These are phyloP conservation scores for Drosophila barbarae DNA, from an alignment of 2,888 invertebrate genomes.

Conservation along the genomic window DNA sequence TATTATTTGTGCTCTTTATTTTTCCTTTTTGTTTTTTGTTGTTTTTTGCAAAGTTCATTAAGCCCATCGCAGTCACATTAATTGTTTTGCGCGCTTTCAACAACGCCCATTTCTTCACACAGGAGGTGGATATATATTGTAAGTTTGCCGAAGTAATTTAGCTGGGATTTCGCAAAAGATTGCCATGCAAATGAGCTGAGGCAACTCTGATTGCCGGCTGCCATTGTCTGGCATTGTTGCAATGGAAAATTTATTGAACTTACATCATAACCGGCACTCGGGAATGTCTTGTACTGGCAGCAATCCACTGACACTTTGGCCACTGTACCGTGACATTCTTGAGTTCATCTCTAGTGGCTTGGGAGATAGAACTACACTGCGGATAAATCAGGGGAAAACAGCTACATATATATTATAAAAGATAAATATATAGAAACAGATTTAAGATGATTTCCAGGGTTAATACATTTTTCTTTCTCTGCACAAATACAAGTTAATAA, in stretches of 20 bases:
- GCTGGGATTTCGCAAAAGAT: constrained; percentile 42
- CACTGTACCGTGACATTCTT: constrained; percentile 71
- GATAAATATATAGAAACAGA: neutral
- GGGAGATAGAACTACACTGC: constrained; percentile 8
- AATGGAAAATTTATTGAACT: constrained; percentile 58
- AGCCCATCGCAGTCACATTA: constrained; percentile 59
- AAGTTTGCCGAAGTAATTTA: constrained; percentile 36
- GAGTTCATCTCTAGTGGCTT: constrained; percentile 55
- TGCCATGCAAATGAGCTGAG: constrained; percentile 41
- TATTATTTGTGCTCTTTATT: constrained; percentile 10
- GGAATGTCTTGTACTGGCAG: constrained; percentile 24
- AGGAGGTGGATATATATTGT: constrained; percentile 13
- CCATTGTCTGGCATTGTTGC: constrained; percentile 35
- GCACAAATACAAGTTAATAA: constrained; percentile 62
- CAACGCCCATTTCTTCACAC: constrained; percentile 65
- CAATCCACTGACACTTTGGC: constrained; percentile 59
- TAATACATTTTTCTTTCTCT: neutral
- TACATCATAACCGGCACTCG: constrained; percentile 53
- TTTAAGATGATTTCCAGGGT: neutral
- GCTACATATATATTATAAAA: neutral
- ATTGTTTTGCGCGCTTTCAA: constrained; percentile 57
- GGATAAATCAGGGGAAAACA: neutral
- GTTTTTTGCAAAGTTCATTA: constrained; percentile 65
- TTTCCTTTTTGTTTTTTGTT: constrained; percentile 20
- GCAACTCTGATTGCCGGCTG: constrained; percentile 42